Evolutionary conservation across 2,797 vertebrate genomes (phyloP).

Genomic region (Chelonia mydas): DNA sequence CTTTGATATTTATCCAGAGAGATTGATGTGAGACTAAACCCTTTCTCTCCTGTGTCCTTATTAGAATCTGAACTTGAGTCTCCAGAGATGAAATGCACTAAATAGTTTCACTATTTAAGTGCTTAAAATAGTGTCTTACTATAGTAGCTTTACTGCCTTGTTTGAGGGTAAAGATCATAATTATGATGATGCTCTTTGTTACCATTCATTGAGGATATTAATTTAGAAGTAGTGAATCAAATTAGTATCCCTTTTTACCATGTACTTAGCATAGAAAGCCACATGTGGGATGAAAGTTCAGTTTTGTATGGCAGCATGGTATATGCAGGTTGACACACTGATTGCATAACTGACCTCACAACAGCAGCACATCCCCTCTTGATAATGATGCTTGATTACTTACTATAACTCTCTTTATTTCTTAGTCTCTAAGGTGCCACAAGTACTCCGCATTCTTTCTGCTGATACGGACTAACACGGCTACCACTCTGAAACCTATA

Average conservation of each 20-base stretch:
- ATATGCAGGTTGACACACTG: rapidly evolving
- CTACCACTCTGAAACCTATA: background rate
- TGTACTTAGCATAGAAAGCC: background rate
- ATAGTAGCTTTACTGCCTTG: too few relatives aligned
- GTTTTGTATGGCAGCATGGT: rapidly evolving
- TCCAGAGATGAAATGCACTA: too few relatives aligned
- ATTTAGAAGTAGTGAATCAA: background rate
- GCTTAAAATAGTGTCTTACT: too few relatives aligned
- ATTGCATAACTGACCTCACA: rapidly evolving
- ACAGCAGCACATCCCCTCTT: background rate
- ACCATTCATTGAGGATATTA: background rate
- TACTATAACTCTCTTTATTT: background rate
- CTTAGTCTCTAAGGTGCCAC: too few relatives aligned
- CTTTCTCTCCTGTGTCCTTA: too few relatives aligned
- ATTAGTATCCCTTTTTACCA: background rate
- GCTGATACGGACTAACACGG: too few relatives aligned
- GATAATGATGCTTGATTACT: background rate
- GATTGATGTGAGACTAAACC: too few relatives aligned
- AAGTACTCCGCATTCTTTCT: too few relatives aligned
- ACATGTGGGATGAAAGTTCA: background rate
- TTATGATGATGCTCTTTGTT: background rate
- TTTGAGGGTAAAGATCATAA: too few relatives aligned
- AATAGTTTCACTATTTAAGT: too few relatives aligned
- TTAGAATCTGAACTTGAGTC: too few relatives aligned
- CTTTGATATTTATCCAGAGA: too few relatives aligned